Conservation (phyloP, 2,888 invertebrate species). For the Lampropteryx suffumata region DNA sequence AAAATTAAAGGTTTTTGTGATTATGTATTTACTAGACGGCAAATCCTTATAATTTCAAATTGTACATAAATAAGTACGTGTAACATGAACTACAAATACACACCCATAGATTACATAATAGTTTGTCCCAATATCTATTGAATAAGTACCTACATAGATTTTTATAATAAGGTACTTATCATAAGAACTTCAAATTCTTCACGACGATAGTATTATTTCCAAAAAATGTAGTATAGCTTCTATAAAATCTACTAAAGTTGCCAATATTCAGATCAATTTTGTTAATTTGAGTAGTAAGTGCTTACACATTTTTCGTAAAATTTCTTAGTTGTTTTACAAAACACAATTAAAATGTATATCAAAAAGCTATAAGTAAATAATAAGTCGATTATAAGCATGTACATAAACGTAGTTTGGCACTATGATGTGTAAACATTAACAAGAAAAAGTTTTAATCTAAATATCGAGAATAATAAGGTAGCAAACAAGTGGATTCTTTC, state of each 20-base stretch:
- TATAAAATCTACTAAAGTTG: slow-evolving; percentile 15
- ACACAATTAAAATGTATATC: slow-evolving; percentile 23
- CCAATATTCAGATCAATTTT: slow-evolving; percentile 28
- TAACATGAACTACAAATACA: slow-evolving; percentile 15
- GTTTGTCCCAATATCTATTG: slow-evolving; percentile 2
- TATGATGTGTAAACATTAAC: slow-evolving; percentile 56
- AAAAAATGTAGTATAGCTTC: slow-evolving; percentile 11
- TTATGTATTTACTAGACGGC: neutral
- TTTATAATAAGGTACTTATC: slow-evolving; percentile 19
- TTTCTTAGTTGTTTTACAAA: slow-evolving; percentile 15
- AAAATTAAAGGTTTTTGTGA: neutral
- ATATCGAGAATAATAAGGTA: slow-evolving; percentile 53
- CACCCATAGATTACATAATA: slow-evolving; percentile 3
- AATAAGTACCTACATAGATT: slow-evolving; percentile 1
- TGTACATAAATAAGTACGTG: neutral
- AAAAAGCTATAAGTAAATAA: slow-evolving; percentile 43
- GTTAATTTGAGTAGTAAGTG: slow-evolving; percentile 20
- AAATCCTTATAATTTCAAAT: slow-evolving; percentile 30
- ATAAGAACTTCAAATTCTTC: slow-evolving; percentile 25
- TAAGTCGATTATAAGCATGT: slow-evolving; percentile 49
- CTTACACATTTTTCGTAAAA: slow-evolving; percentile 9
- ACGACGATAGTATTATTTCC: too few relatives aligned
- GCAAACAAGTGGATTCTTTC: slow-evolving; percentile 54
- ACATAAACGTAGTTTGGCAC: slow-evolving; percentile 72
- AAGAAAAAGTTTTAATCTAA: slow-evolving; percentile 52